Base-by-base conservation (phyloP, 2,888 invertebrate species). In the Rhamnusium bicolor region DNA sequence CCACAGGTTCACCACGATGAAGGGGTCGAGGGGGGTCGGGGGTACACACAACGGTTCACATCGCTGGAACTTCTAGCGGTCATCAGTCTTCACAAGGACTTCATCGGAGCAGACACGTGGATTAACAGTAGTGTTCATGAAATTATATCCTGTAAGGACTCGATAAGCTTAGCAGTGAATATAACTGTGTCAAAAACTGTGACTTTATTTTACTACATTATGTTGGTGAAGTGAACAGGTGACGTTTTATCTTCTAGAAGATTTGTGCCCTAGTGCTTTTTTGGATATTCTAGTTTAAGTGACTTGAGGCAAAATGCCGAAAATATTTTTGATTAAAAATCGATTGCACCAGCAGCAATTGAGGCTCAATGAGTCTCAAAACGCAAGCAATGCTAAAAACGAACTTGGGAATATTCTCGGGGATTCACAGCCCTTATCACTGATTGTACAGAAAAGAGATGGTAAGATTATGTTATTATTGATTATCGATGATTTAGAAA, bases 261-360 rank as follows among this genome's bases (percentile, higher is more conserved):
- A 53, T 63, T 53, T 21, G 18, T 62, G 72, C 74, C 58, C 14
- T n/a, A 56, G 67, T 67, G 67, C 56, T 71, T 72, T 40, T 53
- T 53, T 61, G 72, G 69, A 69, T 75, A 60, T 32, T 67, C 56
- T 69, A 21, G 65, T 27, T 62, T 19, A 56, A 62, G 71, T 76
- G 75, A 72, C 46, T 72, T 47, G 46, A 66, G 73, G 68, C 70
- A 66, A 85, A 84, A 96, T 96, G 96, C 96, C 96, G 91, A 96
- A 96, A 92, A 96, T 96, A 89, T 96, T 96, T 90, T 90, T 96
- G 84, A 95, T 96, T 85, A 96, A 96, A 90, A 95, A 96, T 89
- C 93, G 96, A 87, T 91, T 96, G 91, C 95, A 95, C 84, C 95
- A 96, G 93, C 96, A 96, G 92, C 96, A 96, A 89, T 91, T 94